Base-by-base conservation (phyloP, 2,888 invertebrate species). In the Stenurella melanura region DNA sequence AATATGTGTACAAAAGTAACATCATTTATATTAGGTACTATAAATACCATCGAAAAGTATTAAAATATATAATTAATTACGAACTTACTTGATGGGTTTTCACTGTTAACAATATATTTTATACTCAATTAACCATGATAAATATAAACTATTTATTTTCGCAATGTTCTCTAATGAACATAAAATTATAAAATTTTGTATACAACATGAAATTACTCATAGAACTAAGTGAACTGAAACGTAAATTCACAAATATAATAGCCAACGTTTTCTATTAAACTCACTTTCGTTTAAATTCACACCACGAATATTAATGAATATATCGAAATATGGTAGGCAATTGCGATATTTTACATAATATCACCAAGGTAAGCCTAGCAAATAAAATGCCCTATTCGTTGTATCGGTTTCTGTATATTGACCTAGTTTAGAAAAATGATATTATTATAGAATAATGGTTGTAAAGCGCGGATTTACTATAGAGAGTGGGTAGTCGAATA, bases 341-440 rank as follows among this genome's bases (percentile, higher is more conserved):
- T 72, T 72, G 71, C 61, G 71, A 72, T 63, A 72, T 63, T 72
- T 63, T 63, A 63, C 63, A 50, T 58, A 58, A 72, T 30, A 57
- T 15, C 58, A n/a, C 54, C 63, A 72, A 72, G 71, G 71, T 54
- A 60, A 70, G 50, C 42, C 17, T 50, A 26, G 17, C 54, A 54
- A 63, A 72, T 54, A 17, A 34, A 58, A n/a, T 42, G 71, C 50
- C 63, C 71, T 54, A n/a, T 26, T 26, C 19, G 21, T 26, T 18
- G 34, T 42, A 60, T 60, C 60, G 60, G 6, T 68, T 30, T 60
- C 60, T 63, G 63, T 21, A 63, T 21, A 30, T 72, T 72, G 63
- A 72, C 71, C 71, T 61, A 72, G 61, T 72, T 72, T 17, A n/a
- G 19, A 42, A 42, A 19, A 70, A 60, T 1, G 15, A 38, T 34